A percentile compares a stretch with the other conserved stretches of the same genome.
Conservation (phyloP, 2,888 invertebrate species). For the Chrysolina haemoptera region DNA sequence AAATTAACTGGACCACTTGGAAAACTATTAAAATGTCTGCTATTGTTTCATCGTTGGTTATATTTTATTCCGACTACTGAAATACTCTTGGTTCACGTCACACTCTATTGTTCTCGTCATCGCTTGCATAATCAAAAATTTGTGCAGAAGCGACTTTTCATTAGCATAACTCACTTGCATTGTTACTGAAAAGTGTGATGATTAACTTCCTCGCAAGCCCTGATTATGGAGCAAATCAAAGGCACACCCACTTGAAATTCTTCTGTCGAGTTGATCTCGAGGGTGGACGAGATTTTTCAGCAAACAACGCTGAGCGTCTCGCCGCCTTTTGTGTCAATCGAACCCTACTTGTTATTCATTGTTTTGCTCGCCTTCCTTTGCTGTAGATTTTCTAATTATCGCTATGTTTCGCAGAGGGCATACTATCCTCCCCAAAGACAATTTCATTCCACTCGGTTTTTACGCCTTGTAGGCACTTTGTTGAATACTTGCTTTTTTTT, state of each 20-base stretch:
- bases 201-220: not conserved
- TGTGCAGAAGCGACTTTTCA: not conserved
- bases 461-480: not conserved
- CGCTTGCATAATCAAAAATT: not conserved
- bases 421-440: not conserved
- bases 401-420: constrained; percentile 22
- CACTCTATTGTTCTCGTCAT: not conserved
- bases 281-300: constrained; percentile 32
- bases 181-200: not conserved
- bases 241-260: constrained; percentile 17
- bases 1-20: no score
- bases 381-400: constrained; percentile 40
- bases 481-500: not conserved
- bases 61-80: no score
- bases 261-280: constrained; percentile 20
- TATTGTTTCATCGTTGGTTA: no score
- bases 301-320: constrained; percentile 22
- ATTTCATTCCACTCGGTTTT: constrained; percentile 12
- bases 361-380: constrained; percentile 36
- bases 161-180: constrained; percentile 9
- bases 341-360: constrained; percentile 38
- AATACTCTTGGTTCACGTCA: no score
- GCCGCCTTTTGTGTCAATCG: constrained; percentile 37
- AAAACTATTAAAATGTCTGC: no score
- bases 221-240: constrained; percentile 20